These are phyloP conservation scores for Coranthus polyacanthus DNA, from an alignment of 2,797 vertebrate species.

Conservation along the genomic window DNA sequence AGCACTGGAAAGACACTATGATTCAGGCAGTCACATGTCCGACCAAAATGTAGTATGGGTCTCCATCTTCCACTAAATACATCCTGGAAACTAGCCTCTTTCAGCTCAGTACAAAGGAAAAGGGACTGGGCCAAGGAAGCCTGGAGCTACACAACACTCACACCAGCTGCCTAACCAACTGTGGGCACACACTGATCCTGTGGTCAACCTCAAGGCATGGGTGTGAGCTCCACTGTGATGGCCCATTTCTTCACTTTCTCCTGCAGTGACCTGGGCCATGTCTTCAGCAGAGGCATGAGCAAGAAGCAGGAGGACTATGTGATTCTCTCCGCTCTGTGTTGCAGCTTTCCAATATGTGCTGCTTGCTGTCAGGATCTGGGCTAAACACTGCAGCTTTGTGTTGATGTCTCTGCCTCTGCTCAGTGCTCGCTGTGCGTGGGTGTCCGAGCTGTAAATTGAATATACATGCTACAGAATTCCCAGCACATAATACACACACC, in stretches of 20 bases:
- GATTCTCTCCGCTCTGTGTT: conserved; percentile 5
- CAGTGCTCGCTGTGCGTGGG: conserved; percentile 59
- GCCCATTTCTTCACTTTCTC: conserved; percentile 46
- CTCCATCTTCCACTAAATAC: conserved; percentile 51
- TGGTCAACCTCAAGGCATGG: conserved; percentile 73
- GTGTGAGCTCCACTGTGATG: conserved; percentile 59
- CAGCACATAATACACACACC: conserved; percentile 32
- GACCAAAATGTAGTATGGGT: conserved; percentile 41
- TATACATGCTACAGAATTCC: conserved; percentile 45
- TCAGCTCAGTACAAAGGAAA: conserved; percentile 46
- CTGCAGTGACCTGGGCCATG: conserved; percentile 10
- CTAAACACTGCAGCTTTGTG: conserved; percentile 46
- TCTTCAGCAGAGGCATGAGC: conserved; percentile 2
- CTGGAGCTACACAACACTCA: conserved; percentile 66
- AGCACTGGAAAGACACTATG: conserved; percentile 28
- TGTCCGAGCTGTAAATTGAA: conserved; percentile 63
- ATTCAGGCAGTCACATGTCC: conserved; percentile 50
- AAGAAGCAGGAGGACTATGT: conserved; percentile 4
- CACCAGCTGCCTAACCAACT: conserved; percentile 73
- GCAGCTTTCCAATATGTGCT: conserved; percentile 41
- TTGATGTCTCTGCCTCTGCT: conserved; percentile 57
- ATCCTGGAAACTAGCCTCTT: conserved; percentile 50
- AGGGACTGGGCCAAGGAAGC: conserved; percentile 59
- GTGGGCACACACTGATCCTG: conserved; percentile 59
- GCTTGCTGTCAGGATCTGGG: conserved; percentile 31